These are phyloP conservation scores for Hyperoplus lanceolatus DNA, from an alignment of 2,797 vertebrate species.

Conservation along the genomic window DNA sequence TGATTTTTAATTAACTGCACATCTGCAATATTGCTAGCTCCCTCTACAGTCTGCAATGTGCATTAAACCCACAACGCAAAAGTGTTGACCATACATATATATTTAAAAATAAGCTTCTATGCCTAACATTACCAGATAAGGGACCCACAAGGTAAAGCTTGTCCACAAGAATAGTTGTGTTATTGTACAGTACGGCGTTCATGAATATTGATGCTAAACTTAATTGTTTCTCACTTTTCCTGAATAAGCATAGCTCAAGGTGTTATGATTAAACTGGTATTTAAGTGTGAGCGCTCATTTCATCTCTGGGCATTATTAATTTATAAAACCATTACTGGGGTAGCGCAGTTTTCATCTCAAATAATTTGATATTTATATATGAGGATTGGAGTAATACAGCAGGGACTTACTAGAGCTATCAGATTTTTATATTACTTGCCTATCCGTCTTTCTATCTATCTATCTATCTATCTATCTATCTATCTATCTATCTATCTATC, in stretches of 20 bases:
- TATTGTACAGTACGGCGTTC: slow-evolving; percentile 22
- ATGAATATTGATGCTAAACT: slow-evolving; percentile 44
- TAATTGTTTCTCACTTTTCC: slow-evolving; percentile 34
- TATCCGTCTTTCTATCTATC: background rate
- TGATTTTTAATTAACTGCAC: slow-evolving; percentile 39
- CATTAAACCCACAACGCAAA: slow-evolving; percentile 3
- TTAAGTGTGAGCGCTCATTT: slow-evolving; percentile 43
- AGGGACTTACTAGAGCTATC: slow-evolving; percentile 4
- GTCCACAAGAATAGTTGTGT: slow-evolving; percentile 7
- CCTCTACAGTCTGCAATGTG: background rate
- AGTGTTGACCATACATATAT: background rate
- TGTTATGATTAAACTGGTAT: slow-evolving; percentile 59
- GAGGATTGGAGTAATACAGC: slow-evolving; percentile 16
- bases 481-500: background rate
- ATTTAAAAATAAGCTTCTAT: too few relatives aligned
- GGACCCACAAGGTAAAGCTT: too few relatives aligned
- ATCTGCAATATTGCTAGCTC: slow-evolving; percentile 1
- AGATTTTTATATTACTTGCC: background rate
- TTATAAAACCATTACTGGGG: slow-evolving; percentile 51
- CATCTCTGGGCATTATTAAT: slow-evolving; percentile 52
- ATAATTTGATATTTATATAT: slow-evolving; percentile 28
- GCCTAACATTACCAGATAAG: too few relatives aligned
- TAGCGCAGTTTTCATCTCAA: slow-evolving; percentile 20
- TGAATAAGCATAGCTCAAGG: slow-evolving; percentile 29
- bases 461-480: background rate